Evolutionary conservation across 2,113 vertebrate genomes (phyloP).

Genomic region (Callipepla californica): DNA sequence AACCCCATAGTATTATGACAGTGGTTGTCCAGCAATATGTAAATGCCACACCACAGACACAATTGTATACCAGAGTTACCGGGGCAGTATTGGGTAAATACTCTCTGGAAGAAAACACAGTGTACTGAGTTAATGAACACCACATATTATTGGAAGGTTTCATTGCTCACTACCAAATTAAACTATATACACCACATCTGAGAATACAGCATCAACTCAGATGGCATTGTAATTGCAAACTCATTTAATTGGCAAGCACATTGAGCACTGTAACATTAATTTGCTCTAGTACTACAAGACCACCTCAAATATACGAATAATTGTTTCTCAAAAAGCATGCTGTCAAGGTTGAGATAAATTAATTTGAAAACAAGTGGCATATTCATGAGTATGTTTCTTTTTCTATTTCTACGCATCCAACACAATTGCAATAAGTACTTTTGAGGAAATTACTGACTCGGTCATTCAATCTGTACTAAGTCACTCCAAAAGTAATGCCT

Average conservation of each 20-base stretch:
- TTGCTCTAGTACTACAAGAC: conserved; percentile 32
- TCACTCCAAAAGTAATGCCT: neutral
- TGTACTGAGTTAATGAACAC: neutral
- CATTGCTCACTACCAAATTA: neutral
- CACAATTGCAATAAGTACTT: conserved; percentile 66
- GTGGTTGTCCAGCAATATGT: neutral
- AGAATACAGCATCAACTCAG: neutral
- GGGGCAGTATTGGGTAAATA: neutral
- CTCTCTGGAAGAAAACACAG: neutral
- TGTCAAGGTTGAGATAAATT: conserved; percentile 62
- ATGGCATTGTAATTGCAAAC: neutral
- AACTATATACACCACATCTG: neutral
- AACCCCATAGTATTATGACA: neutral
- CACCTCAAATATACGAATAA: conserved; percentile 50
- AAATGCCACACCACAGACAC: neutral
- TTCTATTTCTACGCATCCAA: conserved; percentile 64
- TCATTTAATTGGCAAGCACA: neutral
- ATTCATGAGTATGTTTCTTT: conserved; percentile 65
- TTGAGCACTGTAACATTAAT: neutral
- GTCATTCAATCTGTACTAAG: no score
- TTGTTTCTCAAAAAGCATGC: conserved; percentile 55
- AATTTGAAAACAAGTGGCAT: conserved; percentile 67
- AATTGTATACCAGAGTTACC: neutral
- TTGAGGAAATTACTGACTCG: conserved; percentile 75
- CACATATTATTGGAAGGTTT: neutral